Evolutionary conservation across 2,113 vertebrate genomes (phyloP).

Genomic region (Suricata suricatta): DNA sequence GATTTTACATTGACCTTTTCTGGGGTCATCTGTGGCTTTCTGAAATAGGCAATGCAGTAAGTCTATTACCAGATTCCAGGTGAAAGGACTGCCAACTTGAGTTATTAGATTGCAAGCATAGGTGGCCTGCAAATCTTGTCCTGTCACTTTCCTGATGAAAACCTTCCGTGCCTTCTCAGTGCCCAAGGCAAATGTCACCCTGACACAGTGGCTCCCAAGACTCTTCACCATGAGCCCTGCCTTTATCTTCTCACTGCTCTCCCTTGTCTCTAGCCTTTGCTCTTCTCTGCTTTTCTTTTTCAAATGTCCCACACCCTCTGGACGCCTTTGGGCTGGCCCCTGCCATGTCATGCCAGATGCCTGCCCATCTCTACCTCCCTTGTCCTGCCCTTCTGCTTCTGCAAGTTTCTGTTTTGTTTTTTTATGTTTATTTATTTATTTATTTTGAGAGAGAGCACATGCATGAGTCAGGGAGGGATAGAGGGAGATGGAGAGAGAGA

Average conservation of each 20-base stretch:
- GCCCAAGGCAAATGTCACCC: not conserved
- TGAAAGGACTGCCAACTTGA: not conserved
- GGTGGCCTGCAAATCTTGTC: not conserved
- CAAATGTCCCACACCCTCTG: not conserved
- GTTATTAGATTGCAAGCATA: not conserved
- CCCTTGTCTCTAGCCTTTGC: not conserved
- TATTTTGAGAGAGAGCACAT: no score
- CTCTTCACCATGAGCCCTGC: fast-evolving
- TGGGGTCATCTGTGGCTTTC: not conserved
- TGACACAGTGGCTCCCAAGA: not conserved
- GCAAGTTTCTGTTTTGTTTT: no score
- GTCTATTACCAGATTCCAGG: not conserved
- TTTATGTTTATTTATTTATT: no score
- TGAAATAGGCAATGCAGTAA: not conserved
- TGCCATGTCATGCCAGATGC: fast-evolving
- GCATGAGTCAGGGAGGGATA: no score
- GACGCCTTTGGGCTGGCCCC: not conserved
- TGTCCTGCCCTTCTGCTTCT: not conserved
- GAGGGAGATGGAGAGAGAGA: no score
- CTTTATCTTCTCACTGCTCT: not conserved
- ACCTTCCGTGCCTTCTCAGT: not conserved
- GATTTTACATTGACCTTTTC: not conserved
- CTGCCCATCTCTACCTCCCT: no score
- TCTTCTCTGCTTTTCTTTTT: not conserved
- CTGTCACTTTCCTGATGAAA: not conserved